Base-by-base conservation (phyloP, 2,888 invertebrate genomes). In the Lasius platythorax region DNA sequence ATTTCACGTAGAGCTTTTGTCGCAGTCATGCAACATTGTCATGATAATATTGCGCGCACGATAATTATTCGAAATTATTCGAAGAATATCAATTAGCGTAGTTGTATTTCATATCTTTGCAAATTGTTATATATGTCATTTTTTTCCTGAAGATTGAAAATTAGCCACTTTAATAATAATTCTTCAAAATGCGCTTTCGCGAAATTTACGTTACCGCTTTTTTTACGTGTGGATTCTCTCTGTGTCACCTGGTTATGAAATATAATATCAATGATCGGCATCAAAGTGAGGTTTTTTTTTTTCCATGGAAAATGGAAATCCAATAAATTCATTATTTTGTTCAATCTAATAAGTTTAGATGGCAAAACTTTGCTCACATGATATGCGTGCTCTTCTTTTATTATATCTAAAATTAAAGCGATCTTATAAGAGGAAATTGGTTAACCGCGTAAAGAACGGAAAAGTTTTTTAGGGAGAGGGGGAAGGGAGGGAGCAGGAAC, bases 301-400 rank as follows among this genome's bases (percentile, higher is more conserved):
- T 74, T 78, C 72, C 53, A 46, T 63, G 46, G 33, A 61, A 72
- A 87, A 33, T 50, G 15, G 5, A 68, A 18, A 23, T 11, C 15
- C 3, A 81, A 63, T 82, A 46, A 61, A 85, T 76, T 67, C 28
- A 33, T 33, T 46, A 9, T 56, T 81, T 76, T 81, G 73, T 85
- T 87, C 53, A 56, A 79, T 83, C 67, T 53, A 79, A 88, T 79
- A 66, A 83, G 74, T 76, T 82, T 43, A 58, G 82, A 30, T 81
- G 73, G 37, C 43, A 82, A 75, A 84, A 85, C 66, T 86, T 87
- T 66, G 68, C 67, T 70, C n/a, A 64, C 28, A n/a, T 40, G 79
- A 67, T 83, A 63, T 23, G 23, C 75, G 50, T 79, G 64, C 66
- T 58, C 23, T 76, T 46, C 68, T 66, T 37, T 66, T 40, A 18